These are phyloP conservation scores for Nemotelus nigrinus DNA, from an alignment of 2,888 invertebrate species.

Conservation along the genomic window DNA sequence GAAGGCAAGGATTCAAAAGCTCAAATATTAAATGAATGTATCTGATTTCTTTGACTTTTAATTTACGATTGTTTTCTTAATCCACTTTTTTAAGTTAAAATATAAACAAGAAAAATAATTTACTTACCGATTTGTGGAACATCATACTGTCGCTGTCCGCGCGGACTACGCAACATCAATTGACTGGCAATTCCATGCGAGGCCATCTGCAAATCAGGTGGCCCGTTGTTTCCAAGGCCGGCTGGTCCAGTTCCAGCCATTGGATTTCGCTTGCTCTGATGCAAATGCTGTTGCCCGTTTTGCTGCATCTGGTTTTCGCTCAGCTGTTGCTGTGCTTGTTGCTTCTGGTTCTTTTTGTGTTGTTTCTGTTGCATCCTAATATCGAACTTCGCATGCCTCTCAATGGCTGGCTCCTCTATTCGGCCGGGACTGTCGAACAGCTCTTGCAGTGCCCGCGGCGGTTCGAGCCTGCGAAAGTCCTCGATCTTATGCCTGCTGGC, in stretches of 20 bases:
- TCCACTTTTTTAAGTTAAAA: background rate
- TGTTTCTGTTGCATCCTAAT: conserved; percentile 60
- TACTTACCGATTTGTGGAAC: conserved; percentile 86
- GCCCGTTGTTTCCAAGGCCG: conserved; percentile 47
- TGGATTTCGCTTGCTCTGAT: conserved; percentile 53
- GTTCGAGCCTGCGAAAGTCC: conserved; percentile 33
- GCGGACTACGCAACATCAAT: conserved; percentile 80
- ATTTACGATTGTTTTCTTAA: background rate
- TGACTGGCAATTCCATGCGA: conserved; percentile 75
- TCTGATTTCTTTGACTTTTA: no score
- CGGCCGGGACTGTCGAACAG: conserved; percentile 33
- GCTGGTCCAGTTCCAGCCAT: conserved; percentile 55
- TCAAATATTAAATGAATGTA: no score
- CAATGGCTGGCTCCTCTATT: conserved; percentile 47
- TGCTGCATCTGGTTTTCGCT: conserved; percentile 47
- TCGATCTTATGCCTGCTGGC: background rate
- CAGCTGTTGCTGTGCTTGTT: conserved; percentile 50
- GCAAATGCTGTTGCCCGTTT: conserved; percentile 52
- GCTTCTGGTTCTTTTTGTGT: conserved; percentile 58
- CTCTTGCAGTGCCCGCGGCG: conserved; percentile 44
- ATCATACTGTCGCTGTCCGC: conserved; percentile 82
- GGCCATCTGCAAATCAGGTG: conserved; percentile 59
- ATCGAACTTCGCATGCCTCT: conserved; percentile 50
- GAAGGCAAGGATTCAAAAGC: no score
- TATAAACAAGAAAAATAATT: background rate